These are phyloP conservation scores for Columbina picui DNA, from an alignment of 2,113 vertebrate species.

Conservation along the genomic window DNA sequence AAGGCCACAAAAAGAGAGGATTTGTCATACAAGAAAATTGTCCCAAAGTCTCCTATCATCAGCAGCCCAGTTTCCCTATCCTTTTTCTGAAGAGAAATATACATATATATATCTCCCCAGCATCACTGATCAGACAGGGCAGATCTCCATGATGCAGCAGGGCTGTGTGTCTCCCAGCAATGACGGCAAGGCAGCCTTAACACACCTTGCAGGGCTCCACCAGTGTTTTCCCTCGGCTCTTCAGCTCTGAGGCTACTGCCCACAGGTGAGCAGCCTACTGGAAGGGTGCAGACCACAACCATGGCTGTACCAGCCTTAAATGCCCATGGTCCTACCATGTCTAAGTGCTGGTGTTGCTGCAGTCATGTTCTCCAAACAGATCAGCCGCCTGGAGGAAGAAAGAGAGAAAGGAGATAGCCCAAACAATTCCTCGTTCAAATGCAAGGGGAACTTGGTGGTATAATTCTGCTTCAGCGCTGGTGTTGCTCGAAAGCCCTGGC, in stretches of 20 bases:
- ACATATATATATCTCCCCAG: background rate
- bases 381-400: background rate
- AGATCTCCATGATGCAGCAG: accelerated
- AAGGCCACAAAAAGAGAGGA: background rate
- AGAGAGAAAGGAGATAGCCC: background rate
- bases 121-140: background rate
- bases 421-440: background rate
- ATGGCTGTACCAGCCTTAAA: background rate
- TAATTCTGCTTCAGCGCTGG: background rate
- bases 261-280: background rate
- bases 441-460: background rate
- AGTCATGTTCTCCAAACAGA: background rate
- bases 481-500: background rate
- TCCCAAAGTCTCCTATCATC: background rate
- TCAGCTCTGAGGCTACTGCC: background rate
- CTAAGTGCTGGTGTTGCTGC: background rate
- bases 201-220: background rate
- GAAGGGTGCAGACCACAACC: background rate
- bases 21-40: background rate
- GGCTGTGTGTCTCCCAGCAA: background rate
- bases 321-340: too few relatives aligned
- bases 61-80: background rate
- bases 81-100: background rate
- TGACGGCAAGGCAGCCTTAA: background rate
- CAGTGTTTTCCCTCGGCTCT: background rate